Conservation (phyloP, 2,797 vertebrate genomes). For the Aldrovandia affinis region DNA sequence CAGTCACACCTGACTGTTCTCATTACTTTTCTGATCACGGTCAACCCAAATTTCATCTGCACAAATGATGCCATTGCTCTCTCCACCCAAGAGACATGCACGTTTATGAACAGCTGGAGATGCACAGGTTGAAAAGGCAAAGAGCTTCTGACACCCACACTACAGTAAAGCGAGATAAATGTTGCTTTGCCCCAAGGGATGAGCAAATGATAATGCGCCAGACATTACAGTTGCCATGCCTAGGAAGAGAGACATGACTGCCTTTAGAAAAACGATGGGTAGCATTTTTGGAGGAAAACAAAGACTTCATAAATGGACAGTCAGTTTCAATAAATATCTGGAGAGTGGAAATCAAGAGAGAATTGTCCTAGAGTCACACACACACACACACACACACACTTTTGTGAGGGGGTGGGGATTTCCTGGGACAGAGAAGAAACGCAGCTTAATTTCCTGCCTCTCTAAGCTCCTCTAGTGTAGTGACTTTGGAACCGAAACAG, state of each 20-base stretch:
- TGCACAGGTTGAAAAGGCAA: no score
- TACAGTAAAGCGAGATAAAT: no score
- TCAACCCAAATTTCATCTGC: no score
- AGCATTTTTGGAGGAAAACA: constrained; percentile 36
- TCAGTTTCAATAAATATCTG: constrained; percentile 18
- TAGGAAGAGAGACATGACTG: constrained; percentile 17
- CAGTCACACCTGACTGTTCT: no score
- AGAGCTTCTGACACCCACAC: no score
- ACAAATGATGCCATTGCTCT: no score
- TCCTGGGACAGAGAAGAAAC: constrained; percentile 25
- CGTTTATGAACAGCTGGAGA: no score
- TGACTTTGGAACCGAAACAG: background rate
- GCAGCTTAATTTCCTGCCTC: background rate
- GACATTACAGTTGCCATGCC: no score
- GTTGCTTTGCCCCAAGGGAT: no score
- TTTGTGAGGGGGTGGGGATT: background rate
- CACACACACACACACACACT: background rate
- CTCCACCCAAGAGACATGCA: no score
- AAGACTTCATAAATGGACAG: constrained; percentile 46
- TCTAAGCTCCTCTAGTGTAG: background rate
- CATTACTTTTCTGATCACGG: no score
- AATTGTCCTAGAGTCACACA: background rate
- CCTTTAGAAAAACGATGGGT: constrained; percentile 13
- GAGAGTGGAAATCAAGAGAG: background rate
- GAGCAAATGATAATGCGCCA: no score